These are phyloP conservation scores for Drymonia ruficornis DNA, from an alignment of 2,888 invertebrate genomes.

Conservation along the genomic window DNA sequence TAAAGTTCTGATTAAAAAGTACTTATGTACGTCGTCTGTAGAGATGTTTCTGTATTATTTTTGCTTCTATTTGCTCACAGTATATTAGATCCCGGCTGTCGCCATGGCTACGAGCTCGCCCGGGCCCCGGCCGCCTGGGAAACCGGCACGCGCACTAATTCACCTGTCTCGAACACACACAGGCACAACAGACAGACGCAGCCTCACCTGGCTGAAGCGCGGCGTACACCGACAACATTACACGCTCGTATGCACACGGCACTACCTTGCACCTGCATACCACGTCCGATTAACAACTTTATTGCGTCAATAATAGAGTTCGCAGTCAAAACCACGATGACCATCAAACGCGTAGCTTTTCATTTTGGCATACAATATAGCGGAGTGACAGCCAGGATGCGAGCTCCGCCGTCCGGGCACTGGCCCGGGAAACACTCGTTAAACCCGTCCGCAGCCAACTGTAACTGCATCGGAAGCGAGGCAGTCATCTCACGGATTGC, in stretches of 20 bases:
- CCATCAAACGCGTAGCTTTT: slow-evolving; percentile 36
- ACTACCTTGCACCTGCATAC: slow-evolving; percentile 50
- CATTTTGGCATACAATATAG: slow-evolving; percentile 47
- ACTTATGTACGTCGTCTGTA: slow-evolving; percentile 27
- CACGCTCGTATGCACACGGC: slow-evolving; percentile 61
- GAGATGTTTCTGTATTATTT: slow-evolving; percentile 41
- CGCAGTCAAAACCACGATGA: slow-evolving; percentile 20
- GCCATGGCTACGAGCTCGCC: slow-evolving; percentile 70
- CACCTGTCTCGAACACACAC: slow-evolving; percentile 68
- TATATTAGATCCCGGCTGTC: slow-evolving; percentile 67
- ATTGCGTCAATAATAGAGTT: slow-evolving; percentile 46
- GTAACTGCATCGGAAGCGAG: slow-evolving; percentile 61
- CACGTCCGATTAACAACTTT: slow-evolving; percentile 48
- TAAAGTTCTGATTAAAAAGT: slow-evolving; percentile 12
- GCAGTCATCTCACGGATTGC: slow-evolving; percentile 54
- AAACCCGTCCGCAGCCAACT: slow-evolving; percentile 52
- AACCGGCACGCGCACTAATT: slow-evolving; percentile 60
- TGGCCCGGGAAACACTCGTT: slow-evolving; percentile 62
- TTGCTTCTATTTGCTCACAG: slow-evolving; percentile 57
- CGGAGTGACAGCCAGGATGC: slow-evolving; percentile 48
- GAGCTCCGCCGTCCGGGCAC: slow-evolving; percentile 53
- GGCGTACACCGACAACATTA: slow-evolving; percentile 53
- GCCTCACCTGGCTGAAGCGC: slow-evolving; percentile 51
- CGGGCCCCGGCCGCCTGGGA: slow-evolving; percentile 58
- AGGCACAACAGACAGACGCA: slow-evolving; percentile 29